These are phyloP conservation scores for Netelia melanura DNA, from an alignment of 2,888 invertebrate species.

Conservation along the genomic window DNA sequence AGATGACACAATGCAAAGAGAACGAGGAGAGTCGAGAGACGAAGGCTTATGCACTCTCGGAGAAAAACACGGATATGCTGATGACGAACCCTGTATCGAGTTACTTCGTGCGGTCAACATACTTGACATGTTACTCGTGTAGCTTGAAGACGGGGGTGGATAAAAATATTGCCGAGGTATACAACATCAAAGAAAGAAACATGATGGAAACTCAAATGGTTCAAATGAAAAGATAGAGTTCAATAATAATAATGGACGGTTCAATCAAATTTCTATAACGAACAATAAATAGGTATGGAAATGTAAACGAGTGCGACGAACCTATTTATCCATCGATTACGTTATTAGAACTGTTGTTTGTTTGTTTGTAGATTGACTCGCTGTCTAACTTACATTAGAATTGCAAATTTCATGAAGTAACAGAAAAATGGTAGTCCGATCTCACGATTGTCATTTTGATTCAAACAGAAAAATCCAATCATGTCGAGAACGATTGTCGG, in stretches of 20 bases:
- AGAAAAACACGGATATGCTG: constrained; percentile 30
- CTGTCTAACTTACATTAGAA: neutral
- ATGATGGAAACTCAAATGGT: neutral
- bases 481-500: neutral
- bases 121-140: constrained; percentile 8
- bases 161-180: neutral
- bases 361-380: too few species aligned
- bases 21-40: constrained; percentile 27
- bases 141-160: neutral
- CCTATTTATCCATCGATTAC: too few species aligned
- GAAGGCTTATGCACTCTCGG: neutral
- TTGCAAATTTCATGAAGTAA: neutral
- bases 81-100: constrained; percentile 30
- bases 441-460: neutral
- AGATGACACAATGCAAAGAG: constrained; percentile 37
- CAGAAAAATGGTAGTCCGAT: neutral
- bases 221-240: neutral
- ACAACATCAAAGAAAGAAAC: neutral
- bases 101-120: constrained; percentile 20
- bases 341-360: too few species aligned
- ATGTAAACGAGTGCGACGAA: too few species aligned
- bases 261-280: too few species aligned
- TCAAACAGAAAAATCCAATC: neutral
- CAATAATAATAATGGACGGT: too few species aligned
- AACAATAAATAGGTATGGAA: too few species aligned